Evolutionary conservation across 37 sponge, comb jelly and placozoan genomes (phyloP).

Genomic region (Agelas oroides): DNA sequence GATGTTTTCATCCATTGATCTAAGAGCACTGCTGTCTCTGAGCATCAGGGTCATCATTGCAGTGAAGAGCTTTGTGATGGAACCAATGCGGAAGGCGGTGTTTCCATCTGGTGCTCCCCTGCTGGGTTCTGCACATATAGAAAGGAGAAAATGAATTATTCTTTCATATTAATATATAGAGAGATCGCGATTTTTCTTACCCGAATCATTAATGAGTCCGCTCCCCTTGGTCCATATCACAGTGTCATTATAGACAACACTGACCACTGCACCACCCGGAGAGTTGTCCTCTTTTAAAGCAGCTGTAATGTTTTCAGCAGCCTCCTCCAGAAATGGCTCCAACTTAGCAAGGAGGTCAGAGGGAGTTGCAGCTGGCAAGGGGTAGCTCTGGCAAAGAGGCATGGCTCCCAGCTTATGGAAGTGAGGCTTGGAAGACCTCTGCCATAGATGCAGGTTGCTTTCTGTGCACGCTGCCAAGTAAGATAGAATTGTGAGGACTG

Average conservation of each 20-base stretch:
- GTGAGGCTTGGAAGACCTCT: no score
- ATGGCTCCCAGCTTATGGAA: no score
- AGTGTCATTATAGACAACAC: conserved; percentile 66
- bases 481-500: no score
- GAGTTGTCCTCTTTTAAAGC: conserved; percentile 31
- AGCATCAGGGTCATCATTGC: conserved; percentile 66
- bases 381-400: no score
- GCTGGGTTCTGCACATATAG: conserved; percentile 48
- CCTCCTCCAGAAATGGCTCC: conserved; percentile 13
- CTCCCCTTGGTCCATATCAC: conserved; percentile 64
- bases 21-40: conserved; percentile 48
- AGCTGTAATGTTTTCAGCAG: conserved; percentile 22
- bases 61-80: conserved; percentile 78
- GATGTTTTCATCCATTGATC: conserved; percentile 63
- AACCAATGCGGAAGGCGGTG: conserved; percentile 80
- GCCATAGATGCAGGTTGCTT: no score
- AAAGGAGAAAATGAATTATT: no score
- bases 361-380: not conserved
- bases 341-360: conserved; percentile 10
- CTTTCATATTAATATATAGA: no score
- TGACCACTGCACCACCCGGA: conserved; percentile 63
- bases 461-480: no score
- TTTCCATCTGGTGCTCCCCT: conserved; percentile 53
- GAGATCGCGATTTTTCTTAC: not conserved
- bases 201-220: conserved; percentile 58